These are phyloP conservation scores for Drosophila ambigua DNA, from an alignment of 1,140 invertebrate species.

Conservation along the genomic window DNA sequence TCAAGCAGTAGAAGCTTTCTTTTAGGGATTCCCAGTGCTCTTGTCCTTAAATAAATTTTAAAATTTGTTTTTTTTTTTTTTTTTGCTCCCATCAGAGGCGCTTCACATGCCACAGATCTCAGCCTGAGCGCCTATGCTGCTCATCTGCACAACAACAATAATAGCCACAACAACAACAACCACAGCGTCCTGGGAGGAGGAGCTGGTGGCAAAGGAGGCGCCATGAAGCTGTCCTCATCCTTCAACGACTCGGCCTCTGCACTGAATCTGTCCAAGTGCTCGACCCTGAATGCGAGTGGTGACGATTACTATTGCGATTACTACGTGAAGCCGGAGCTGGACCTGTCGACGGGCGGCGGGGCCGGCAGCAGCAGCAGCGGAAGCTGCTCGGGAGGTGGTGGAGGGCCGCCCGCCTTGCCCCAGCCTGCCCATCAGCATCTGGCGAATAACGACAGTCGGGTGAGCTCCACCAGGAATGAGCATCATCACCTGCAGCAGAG, in stretches of 20 bases:
- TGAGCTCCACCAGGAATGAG: slow-evolving; percentile 76
- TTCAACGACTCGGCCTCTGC: slow-evolving; percentile 64
- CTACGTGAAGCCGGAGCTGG: slow-evolving; percentile 75
- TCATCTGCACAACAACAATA: slow-evolving; percentile 62
- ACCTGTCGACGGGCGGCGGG: slow-evolving; percentile 55
- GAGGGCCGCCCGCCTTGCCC: slow-evolving; percentile 28
- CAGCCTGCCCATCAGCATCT: slow-evolving; percentile 72
- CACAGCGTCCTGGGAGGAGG: slow-evolving; percentile 31
- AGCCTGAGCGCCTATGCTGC: slow-evolving; percentile 65
- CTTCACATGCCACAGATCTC: slow-evolving; percentile 73
- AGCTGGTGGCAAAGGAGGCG: slow-evolving; percentile 44
- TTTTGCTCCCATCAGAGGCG: slow-evolving; percentile 55
- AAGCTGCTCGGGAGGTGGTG: slow-evolving; percentile 16
- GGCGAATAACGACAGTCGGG: slow-evolving; percentile 76
- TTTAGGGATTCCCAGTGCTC: neutral
- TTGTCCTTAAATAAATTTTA: neutral
- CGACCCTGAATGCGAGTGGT: slow-evolving; percentile 51
- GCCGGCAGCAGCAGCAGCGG: slow-evolving; percentile 29
- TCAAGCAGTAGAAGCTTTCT: too few species aligned
- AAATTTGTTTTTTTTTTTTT: slow-evolving; percentile 5
- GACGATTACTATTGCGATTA: slow-evolving; percentile 75
- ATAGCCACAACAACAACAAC: slow-evolving; percentile 56
- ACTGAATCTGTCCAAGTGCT: slow-evolving; percentile 77
- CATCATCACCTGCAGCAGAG: slow-evolving; percentile 44
- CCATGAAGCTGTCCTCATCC: slow-evolving; percentile 57